A percentile compares a stretch with the other conserved stretches of the same genome.
Conservation (phyloP, 1,140 invertebrate species). For the Branchinecta lynchi region DNA sequence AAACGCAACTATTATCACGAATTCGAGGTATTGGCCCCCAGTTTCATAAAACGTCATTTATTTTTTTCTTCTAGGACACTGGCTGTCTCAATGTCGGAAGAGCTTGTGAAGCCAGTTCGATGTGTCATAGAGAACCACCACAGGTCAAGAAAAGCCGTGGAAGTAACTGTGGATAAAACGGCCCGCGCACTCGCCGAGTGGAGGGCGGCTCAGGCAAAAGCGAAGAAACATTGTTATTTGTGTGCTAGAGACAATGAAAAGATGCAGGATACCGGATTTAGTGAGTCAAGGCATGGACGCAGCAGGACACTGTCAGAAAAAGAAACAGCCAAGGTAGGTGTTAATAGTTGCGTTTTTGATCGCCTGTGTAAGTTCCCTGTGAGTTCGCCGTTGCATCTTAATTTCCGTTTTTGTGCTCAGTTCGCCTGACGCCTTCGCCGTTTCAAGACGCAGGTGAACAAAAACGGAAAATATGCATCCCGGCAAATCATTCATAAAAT, state of each 20-base stretch:
- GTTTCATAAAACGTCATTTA: neutral
- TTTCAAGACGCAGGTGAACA: too few relatives aligned
- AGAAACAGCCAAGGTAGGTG: conserved; percentile 42
- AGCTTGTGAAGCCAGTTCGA: conserved; percentile 75
- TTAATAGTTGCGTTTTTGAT: too few relatives aligned
- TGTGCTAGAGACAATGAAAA: conserved; percentile 74
- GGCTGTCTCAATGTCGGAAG: conserved; percentile 58
- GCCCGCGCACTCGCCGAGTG: conserved; percentile 64
- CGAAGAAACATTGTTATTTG: conserved; percentile 65
- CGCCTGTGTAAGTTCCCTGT: too few relatives aligned
- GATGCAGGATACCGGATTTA: conserved; percentile 45
- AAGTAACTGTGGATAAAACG: conserved; percentile 70
- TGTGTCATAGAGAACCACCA: conserved; percentile 49
- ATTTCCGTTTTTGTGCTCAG: too few relatives aligned
- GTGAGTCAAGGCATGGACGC: conserved; percentile 30
- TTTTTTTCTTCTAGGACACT: conserved; percentile 42
- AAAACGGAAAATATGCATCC: too few relatives aligned
- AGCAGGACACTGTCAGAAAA: conserved; percentile 43
- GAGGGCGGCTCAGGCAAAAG: conserved; percentile 64
- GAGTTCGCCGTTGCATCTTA: too few relatives aligned
- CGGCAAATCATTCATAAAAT: too few relatives aligned
- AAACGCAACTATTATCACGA: too few relatives aligned
- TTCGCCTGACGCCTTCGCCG: neutral
- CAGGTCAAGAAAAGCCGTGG: conserved; percentile 52
- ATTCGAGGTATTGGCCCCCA: too few relatives aligned